Conservation (phyloP, 2,797 vertebrate genomes). For the Brotogeris chrysoptera region DNA sequence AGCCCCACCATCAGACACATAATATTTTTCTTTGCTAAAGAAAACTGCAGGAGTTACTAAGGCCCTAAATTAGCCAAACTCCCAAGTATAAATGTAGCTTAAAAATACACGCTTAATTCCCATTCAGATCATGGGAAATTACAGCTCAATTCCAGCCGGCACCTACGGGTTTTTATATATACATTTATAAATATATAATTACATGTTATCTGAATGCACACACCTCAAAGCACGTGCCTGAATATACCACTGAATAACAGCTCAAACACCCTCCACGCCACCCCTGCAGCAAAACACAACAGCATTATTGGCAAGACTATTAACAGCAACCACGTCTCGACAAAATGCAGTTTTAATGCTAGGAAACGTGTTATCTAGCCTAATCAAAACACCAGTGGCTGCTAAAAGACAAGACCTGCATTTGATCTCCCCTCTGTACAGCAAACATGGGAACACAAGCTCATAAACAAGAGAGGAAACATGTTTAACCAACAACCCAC, state of each 20-base stretch:
- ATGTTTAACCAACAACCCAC: constrained; percentile 17
- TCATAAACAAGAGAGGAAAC: constrained; percentile 32
- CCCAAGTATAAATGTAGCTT: neutral
- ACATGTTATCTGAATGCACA: neutral
- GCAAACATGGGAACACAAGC: neutral
- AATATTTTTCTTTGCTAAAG: constrained; percentile 1
- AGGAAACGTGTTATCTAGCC: neutral
- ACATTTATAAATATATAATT: constrained; percentile 14
- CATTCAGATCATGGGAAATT: constrained; percentile 3
- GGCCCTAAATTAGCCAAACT: constrained; percentile 16
- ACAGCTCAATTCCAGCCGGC: neutral
- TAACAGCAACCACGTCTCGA: neutral
- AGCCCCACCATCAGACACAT: neutral
- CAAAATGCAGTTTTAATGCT: neutral
- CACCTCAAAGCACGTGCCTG: neutral
- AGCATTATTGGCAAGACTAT: neutral
- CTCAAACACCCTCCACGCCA: neutral
- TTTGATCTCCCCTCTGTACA: neutral
- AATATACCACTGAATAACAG: neutral
- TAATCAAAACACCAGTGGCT: neutral
- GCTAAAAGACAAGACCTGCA: neutral
- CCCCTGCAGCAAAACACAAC: neutral
- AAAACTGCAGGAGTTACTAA: neutral
- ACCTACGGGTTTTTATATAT: neutral
- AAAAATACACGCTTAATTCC: constrained; percentile 13